phyloP scores from a whole-genome alignment of 2,797 vertebrate genomes.

The Notamacropus eugenii region DNA sequence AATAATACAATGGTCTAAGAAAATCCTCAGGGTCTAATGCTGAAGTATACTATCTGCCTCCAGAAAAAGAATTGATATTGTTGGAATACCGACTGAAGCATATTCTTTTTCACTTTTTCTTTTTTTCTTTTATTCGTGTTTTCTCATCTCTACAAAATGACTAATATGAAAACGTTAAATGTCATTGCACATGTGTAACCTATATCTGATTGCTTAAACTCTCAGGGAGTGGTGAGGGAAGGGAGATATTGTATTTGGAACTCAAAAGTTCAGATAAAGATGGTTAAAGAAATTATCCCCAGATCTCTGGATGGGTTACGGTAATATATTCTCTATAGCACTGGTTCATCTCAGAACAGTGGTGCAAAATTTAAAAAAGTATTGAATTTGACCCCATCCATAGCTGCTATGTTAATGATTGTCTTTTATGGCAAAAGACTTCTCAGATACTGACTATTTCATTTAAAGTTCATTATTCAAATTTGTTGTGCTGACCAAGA shows the following conservation, averaged over 20 bases:
- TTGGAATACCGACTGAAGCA: no score
- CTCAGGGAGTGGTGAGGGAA: background rate
- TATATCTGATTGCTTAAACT: background rate
- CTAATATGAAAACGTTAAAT: background rate
- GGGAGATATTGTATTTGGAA: background rate
- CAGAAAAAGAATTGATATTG: no score
- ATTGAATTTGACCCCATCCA: background rate
- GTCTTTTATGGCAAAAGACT: background rate
- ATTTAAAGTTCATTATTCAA: background rate
- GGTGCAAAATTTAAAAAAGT: background rate
- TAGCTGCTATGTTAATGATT: background rate
- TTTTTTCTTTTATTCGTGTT: no score
- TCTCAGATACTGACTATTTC: background rate
- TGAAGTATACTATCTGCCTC: no score
- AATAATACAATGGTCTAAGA: no score
- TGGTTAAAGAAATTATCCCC: background rate
- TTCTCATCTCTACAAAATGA: background rate
- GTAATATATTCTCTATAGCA: background rate
- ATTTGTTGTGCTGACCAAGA: conserved; percentile 16
- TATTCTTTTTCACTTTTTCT: no score
- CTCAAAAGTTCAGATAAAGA: background rate
- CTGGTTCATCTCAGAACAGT: background rate
- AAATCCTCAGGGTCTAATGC: no score
- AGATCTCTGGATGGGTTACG: background rate
- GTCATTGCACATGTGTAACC: background rate